phyloP scores from a whole-genome alignment of 2,797 vertebrate species.

The Phataginus tricuspis region DNA sequence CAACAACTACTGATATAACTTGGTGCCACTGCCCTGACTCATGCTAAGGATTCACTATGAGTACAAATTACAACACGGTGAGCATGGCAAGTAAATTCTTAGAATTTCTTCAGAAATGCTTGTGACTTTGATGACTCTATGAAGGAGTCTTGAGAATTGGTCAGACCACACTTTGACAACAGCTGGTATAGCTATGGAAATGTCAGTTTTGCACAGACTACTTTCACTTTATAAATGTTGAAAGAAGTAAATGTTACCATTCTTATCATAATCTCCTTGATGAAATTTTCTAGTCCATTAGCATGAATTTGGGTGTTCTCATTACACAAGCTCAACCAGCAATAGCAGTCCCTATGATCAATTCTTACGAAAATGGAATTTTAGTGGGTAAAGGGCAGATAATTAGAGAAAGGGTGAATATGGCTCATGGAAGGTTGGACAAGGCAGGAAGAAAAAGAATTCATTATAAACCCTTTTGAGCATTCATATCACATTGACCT shows the following conservation, averaged over 20 bases:
- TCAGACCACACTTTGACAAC: neutral
- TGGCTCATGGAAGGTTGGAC: neutral
- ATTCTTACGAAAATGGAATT: neutral
- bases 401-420: neutral
- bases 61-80: neutral
- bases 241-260: neutral
- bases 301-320: neutral
- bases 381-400: neutral
- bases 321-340: neutral
- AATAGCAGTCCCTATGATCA: neutral
- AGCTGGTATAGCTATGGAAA: neutral
- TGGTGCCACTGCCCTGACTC: neutral
- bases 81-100: neutral
- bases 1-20: neutral
- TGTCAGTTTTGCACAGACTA: neutral
- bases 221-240: neutral
- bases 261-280: neutral
- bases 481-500: neutral
- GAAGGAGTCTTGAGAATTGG: neutral
- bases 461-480: neutral
- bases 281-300: neutral
- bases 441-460: neutral
- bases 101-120: neutral
- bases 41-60: neutral
- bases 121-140: neutral